These are phyloP conservation scores for Danio tinwini DNA, from an alignment of 2,797 vertebrate species.

Conservation along the genomic window DNA sequence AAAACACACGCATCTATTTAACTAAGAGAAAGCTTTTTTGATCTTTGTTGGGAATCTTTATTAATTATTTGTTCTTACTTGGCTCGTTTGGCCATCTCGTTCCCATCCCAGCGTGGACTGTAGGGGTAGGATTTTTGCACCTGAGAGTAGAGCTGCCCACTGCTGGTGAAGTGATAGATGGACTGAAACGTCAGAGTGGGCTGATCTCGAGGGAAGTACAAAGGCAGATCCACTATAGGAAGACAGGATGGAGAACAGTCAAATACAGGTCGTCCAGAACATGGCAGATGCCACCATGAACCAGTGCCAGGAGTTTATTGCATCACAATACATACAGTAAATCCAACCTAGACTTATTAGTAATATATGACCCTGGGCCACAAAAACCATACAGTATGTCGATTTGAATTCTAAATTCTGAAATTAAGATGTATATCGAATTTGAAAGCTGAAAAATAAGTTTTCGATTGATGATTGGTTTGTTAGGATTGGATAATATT, in stretches of 20 bases:
- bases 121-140: conserved; percentile 98
- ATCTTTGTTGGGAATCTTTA: not conserved
- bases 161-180: conserved; percentile 97
- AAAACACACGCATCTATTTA: not conserved
- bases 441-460: too few species aligned
- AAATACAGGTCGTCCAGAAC: not conserved
- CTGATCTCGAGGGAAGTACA: conserved; percentile 97
- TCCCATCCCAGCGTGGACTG: conserved; percentile 98
- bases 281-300: not conserved
- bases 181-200: conserved; percentile 97
- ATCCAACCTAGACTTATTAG: not conserved
- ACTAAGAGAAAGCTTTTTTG: not conserved
- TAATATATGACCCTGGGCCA: not conserved
- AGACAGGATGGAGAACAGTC: not conserved
- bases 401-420: too few species aligned
- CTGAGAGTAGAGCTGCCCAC: conserved; percentile 96
- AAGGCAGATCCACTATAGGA: conserved; percentile 90
- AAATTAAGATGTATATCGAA: too few species aligned
- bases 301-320: not conserved
- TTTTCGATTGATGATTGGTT: too few species aligned
- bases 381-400: too few species aligned
- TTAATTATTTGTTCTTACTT: conserved; percentile 83
- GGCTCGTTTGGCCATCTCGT: conserved; percentile 99
- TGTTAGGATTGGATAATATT: too few species aligned
- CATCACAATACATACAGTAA: not conserved